Percentiles rank a stretch among this genome's conserved stretches.
Conservation (phyloP, 2,797 vertebrate genomes). For the Trematocara caparti region DNA sequence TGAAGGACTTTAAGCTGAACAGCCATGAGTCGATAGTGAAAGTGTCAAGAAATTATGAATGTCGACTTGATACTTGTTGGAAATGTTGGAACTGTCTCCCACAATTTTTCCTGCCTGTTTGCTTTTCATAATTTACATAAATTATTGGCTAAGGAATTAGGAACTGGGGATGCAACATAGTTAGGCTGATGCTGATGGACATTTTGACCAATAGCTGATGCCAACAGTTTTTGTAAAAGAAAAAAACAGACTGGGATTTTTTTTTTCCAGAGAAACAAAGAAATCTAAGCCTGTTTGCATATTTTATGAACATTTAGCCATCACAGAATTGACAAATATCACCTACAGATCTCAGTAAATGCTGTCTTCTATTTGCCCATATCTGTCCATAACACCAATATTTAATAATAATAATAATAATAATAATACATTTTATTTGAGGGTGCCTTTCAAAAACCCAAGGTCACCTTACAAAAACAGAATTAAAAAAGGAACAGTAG, state of each 20-base stretch:
- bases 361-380: background rate
- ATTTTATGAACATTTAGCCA: background rate
- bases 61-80: background rate
- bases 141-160: background rate
- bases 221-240: background rate
- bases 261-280: background rate
- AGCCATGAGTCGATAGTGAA: background rate
- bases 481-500: too few species aligned
- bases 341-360: background rate
- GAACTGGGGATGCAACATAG: background rate
- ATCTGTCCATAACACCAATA: background rate
- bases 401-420: too few species aligned
- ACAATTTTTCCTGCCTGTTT: background rate
- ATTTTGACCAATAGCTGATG: background rate
- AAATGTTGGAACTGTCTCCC: background rate
- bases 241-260: fast-evolving
- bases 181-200: background rate
- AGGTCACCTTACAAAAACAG: too few species aligned
- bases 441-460: too few species aligned
- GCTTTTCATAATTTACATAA: background rate
- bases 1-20: background rate
- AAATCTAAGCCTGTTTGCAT: background rate
- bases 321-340: background rate
- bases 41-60: background rate
- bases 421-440: too few species aligned